These are phyloP conservation scores for Drusus annulatus DNA, from an alignment of 1,140 invertebrate species.

Conservation along the genomic window DNA sequence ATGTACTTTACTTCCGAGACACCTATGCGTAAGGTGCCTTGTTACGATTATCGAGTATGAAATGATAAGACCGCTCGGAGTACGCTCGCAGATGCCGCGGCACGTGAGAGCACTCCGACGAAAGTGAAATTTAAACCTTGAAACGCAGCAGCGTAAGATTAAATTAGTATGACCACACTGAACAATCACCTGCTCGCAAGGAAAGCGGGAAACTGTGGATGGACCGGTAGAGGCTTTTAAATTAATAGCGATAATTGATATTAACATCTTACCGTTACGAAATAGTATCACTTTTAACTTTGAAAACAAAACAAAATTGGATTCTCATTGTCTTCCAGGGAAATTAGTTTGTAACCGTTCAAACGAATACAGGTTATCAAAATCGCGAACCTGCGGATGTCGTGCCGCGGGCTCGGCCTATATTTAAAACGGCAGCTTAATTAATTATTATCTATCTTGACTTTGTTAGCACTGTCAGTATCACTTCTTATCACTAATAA, in stretches of 20 bases:
- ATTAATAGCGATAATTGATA: background rate
- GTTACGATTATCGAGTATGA: background rate
- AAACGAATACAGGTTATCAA: slow-evolving; percentile 13
- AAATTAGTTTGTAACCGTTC: background rate
- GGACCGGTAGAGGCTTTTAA: background rate
- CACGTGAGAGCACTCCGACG: slow-evolving; percentile 13
- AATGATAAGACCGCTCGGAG: slow-evolving; percentile 22
- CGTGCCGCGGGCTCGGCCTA: background rate
- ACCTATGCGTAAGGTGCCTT: background rate
- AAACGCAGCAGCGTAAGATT: slow-evolving; percentile 1
- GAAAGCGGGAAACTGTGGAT: slow-evolving; percentile 31
- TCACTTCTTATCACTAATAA: background rate
- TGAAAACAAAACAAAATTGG: slow-evolving; percentile 9
- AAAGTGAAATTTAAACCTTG: slow-evolving; percentile 35
- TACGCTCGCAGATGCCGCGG: background rate
- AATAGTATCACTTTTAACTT: slow-evolving; percentile 13
- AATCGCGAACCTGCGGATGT: background rate
- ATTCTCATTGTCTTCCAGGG: slow-evolving; percentile 2
- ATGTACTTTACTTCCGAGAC: background rate
- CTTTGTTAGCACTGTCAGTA: background rate
- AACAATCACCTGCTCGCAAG: slow-evolving; percentile 29
- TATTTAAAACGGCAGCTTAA: background rate
- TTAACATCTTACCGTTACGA: too few relatives aligned
- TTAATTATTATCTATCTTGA: background rate
- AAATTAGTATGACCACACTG: background rate